phyloP scores from a whole-genome alignment of 2,113 vertebrate genomes.

The Hiodon tergisus region DNA sequence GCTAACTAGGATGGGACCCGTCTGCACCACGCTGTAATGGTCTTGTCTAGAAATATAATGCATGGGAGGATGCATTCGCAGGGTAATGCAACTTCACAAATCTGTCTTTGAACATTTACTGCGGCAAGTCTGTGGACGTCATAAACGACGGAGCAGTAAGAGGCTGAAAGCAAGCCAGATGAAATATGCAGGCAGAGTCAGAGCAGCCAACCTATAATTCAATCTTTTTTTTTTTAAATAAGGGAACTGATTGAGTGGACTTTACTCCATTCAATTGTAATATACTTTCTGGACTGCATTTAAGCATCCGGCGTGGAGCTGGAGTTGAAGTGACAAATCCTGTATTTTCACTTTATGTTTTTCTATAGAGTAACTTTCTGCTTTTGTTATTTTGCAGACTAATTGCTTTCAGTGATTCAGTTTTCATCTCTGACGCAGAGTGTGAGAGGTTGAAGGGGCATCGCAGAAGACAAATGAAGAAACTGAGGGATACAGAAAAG shows the following conservation, averaged over 20 bases:
- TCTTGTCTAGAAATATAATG: background rate
- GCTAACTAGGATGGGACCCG: background rate
- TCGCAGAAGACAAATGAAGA: background rate
- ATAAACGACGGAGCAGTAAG: background rate
- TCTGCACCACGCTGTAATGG: background rate
- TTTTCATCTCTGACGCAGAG: background rate
- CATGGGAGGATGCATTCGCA: too few species aligned
- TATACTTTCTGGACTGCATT: conserved; percentile 21
- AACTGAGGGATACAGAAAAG: background rate
- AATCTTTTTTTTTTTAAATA: conserved; percentile 33
- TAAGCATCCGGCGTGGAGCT: background rate
- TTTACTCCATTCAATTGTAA: conserved; percentile 33
- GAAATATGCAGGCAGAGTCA: background rate
- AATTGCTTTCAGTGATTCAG: background rate
- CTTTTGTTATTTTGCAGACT: background rate
- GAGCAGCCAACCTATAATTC: conserved; percentile 32
- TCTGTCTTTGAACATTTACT: background rate
- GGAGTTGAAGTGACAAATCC: too few species aligned
- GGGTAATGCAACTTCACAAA: background rate
- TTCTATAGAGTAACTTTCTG: too few species aligned
- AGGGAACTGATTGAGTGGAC: conserved; percentile 21
- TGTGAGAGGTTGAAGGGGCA: too few species aligned
- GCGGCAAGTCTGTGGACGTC: background rate
- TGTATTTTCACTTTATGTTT: too few species aligned
- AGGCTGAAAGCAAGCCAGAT: background rate